These are phyloP conservation scores for Mesoclemmys tuberculata DNA, from an alignment of 2,113 vertebrate species.

Conservation along the genomic window DNA sequence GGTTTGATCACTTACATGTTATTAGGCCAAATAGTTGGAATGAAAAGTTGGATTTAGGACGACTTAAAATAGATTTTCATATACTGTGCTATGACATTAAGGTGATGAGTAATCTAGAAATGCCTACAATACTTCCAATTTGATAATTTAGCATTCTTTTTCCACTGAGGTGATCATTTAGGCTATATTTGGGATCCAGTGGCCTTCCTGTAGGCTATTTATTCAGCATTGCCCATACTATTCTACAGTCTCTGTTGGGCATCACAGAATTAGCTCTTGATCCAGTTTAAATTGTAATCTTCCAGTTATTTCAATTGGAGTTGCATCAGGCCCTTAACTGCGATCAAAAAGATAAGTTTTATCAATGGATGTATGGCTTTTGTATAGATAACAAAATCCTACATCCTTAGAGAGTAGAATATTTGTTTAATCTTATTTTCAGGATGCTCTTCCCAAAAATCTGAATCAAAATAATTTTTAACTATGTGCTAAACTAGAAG, in stretches of 20 bases:
- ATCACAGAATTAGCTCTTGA: background rate
- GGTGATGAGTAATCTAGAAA: background rate
- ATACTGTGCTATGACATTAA: background rate
- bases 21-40: background rate
- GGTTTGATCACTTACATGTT: background rate
- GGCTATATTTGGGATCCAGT: background rate
- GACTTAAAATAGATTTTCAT: background rate
- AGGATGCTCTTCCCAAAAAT: background rate
- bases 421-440: slow-evolving; percentile 10
- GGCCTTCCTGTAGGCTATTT: background rate
- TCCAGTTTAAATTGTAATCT: background rate
- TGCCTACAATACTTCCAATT: background rate
- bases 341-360: background rate
- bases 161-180: background rate
- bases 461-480: background rate
- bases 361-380: background rate
- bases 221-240: background rate
- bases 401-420: background rate
- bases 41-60: background rate
- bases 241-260: background rate
- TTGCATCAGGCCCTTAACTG: background rate
- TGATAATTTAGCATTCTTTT: background rate
- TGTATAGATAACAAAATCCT: too few species aligned
- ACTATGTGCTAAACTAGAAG: too few species aligned
- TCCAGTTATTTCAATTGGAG: background rate